Percentiles rank a stretch among this genome's conserved stretches.
Conservation (phyloP, 1,140 invertebrate species). For the Eriocheir sinensis region DNA sequence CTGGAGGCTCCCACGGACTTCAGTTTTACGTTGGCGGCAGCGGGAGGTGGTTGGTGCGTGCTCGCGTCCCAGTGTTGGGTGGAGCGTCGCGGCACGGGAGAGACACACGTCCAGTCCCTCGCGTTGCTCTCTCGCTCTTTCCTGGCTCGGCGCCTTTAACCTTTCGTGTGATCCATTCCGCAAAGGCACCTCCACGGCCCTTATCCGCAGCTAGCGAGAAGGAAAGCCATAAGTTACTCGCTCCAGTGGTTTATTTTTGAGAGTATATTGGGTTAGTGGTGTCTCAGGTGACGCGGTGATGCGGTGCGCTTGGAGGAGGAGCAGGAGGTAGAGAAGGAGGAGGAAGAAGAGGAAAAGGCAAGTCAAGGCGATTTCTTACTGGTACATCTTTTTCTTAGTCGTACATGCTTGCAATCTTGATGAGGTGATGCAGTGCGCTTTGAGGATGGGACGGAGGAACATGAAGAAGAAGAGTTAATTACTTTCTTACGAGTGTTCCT, state of each 20-base stretch:
- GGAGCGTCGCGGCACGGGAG: neutral
- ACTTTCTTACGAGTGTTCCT: too few relatives aligned
- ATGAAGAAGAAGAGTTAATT: too few relatives aligned
- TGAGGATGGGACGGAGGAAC: too few relatives aligned
- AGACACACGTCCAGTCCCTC: too few relatives aligned
- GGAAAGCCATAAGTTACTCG: neutral
- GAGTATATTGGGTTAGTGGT: neutral
- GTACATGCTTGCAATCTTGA: too few relatives aligned
- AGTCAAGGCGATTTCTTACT: too few relatives aligned
- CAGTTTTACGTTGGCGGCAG: neutral
- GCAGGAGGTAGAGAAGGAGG: too few relatives aligned
- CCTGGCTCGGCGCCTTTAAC: neutral
- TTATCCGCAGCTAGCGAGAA: neutral
- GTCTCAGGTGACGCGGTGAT: neutral
- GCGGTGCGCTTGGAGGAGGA: too few relatives aligned
- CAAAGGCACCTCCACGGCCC: neutral
- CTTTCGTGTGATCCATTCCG: neutral
- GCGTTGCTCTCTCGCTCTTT: too few relatives aligned
- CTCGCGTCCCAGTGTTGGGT: neutral
- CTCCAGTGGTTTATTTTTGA: neutral
- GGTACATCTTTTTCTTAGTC: too few relatives aligned
- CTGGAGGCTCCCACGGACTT: neutral
- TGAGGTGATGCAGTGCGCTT: too few relatives aligned
- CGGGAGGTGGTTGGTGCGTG: slow-evolving; percentile 5
- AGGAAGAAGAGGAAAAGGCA: too few relatives aligned